Percentiles rank a stretch among this genome's conserved stretches.
Conservation (phyloP, 1,140 invertebrate species). For the Heliconius hewitsoni region DNA sequence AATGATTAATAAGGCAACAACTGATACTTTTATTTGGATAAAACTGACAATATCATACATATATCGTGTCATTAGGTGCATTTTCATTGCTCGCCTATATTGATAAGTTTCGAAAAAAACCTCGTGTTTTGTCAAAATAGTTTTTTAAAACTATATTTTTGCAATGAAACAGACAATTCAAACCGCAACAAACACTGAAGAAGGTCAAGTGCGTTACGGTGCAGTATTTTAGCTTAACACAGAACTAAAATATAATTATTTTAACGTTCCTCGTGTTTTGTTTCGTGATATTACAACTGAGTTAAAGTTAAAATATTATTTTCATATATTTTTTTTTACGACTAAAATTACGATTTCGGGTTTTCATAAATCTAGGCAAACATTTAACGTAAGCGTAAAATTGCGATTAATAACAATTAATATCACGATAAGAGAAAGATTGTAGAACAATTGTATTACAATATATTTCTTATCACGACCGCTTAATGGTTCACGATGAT, state of each 20-base stretch:
- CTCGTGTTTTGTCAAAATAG: slow-evolving; percentile 29
- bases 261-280: slow-evolving; percentile 17
- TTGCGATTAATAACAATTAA: slow-evolving; percentile 46
- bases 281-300: slow-evolving; percentile 22
- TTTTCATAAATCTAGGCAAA: slow-evolving; percentile 37
- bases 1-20: neutral
- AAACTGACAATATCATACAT: slow-evolving; percentile 42
- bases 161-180: slow-evolving; percentile 29
- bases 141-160: slow-evolving; percentile 36
- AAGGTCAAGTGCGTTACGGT: slow-evolving; percentile 39
- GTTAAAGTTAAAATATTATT: slow-evolving; percentile 23
- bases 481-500: slow-evolving; percentile 49
- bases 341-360: slow-evolving; percentile 28
- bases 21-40: slow-evolving; percentile 33
- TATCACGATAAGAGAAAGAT: no score
- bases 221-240: slow-evolving; percentile 28
- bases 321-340: slow-evolving; percentile 29
- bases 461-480: slow-evolving; percentile 46
- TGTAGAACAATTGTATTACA: slow-evolving; percentile 31
- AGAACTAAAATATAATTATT: slow-evolving; percentile 35
- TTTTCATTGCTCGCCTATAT: slow-evolving; percentile 29
- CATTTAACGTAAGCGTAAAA: slow-evolving; percentile 49
- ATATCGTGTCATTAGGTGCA: no score
- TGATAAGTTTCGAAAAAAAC: slow-evolving; percentile 33
- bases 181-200: slow-evolving; percentile 27